phyloP scores from a whole-genome alignment of 2,888 invertebrate genomes.

The Zaprionus lineosus region DNA sequence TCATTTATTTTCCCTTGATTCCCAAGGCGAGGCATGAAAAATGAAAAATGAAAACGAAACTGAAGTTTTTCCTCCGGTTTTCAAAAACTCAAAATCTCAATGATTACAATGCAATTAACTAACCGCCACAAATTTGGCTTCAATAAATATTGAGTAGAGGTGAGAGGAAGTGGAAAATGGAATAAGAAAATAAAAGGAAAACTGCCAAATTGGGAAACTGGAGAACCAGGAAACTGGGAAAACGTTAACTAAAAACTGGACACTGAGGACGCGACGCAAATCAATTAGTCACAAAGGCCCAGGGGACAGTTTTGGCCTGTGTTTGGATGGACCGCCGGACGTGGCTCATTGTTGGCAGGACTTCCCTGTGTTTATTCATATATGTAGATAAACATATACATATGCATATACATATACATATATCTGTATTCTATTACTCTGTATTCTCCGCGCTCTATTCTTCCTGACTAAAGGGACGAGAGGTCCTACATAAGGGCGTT shows the following conservation, averaged over 20 bases:
- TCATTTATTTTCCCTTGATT: too few relatives aligned
- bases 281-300: slow-evolving; percentile 72
- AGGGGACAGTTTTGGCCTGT: slow-evolving; percentile 43
- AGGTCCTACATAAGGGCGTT: slow-evolving; percentile 65
- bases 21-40: too few relatives aligned
- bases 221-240: background rate
- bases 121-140: slow-evolving; percentile 57
- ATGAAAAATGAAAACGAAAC: too few relatives aligned
- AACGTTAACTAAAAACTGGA: slow-evolving; percentile 6
- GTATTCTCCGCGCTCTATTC: slow-evolving; percentile 2
- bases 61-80: background rate
- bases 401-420: background rate
- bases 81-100: slow-evolving; percentile 11
- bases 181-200: too few relatives aligned
- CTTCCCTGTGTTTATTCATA: slow-evolving; percentile 5
- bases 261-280: slow-evolving; percentile 42
- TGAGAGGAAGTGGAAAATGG: background rate
- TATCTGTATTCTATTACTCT: background rate
- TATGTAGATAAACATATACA: background rate
- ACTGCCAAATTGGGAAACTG: background rate
- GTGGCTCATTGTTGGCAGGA: slow-evolving; percentile 34
- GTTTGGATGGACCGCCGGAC: slow-evolving; percentile 16
- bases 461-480: slow-evolving; percentile 20
- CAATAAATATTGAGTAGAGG: slow-evolving; percentile 20
- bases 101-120: slow-evolving; percentile 63